Conservation (phyloP, 2,797 vertebrate genomes). For the Rhyacichthys aspro region DNA sequence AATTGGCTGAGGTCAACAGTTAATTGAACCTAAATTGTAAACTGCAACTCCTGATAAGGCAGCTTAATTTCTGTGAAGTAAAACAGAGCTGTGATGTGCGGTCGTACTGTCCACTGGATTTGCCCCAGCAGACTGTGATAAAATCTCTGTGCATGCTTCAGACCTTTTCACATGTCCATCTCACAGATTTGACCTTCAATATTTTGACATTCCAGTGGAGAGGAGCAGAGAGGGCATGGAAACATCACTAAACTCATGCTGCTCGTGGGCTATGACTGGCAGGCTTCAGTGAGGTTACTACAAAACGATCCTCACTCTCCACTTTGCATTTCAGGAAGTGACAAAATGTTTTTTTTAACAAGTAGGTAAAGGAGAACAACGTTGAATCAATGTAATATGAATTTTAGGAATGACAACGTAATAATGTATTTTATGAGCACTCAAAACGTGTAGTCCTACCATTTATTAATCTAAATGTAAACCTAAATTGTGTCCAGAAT, state of each 20-base stretch:
- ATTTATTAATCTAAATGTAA: too few species aligned
- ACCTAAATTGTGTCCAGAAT: too few species aligned
- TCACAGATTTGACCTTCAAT: slow-evolving; percentile 77
- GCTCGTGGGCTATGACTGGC: slow-evolving; percentile 5
- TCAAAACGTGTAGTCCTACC: too few species aligned
- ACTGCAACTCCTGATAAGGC: slow-evolving; percentile 6
- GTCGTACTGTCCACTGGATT: slow-evolving; percentile 38
- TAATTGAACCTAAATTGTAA: slow-evolving; percentile 24
- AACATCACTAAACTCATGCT: slow-evolving; percentile 59
- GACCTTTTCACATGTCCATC: slow-evolving; percentile 76
- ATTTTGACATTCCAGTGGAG: slow-evolving; percentile 72
- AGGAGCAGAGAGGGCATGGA: slow-evolving; percentile 46
- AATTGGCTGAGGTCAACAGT: slow-evolving; percentile 18
- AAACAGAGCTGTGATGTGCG: not conserved
- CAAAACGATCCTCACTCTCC: too few species aligned
- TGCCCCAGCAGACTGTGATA: slow-evolving; percentile 39
- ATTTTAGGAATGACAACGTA: too few species aligned
- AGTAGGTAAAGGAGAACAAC: too few species aligned
- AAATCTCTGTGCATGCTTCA: slow-evolving; percentile 60
- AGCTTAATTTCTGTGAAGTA: slow-evolving; percentile 13
- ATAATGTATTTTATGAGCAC: too few species aligned
- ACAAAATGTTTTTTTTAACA: too few species aligned
- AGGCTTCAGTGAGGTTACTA: too few species aligned
- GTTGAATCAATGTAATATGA: too few species aligned
- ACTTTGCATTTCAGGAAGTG: too few species aligned